Conservation (phyloP, 2,113 vertebrate genomes). For the Barnardius zonarius region DNA sequence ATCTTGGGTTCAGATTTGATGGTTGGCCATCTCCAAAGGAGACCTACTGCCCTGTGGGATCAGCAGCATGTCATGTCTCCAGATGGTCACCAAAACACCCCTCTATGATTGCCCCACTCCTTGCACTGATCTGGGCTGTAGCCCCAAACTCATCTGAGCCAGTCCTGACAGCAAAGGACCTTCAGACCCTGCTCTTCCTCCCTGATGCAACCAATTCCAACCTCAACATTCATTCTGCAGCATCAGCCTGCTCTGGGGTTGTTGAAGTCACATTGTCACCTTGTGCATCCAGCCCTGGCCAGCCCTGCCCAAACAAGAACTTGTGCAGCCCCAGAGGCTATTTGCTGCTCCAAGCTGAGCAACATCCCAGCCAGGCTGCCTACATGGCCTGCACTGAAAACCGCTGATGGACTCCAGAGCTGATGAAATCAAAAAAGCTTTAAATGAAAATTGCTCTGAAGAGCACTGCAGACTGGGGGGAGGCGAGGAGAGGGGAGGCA, state of each 20-base stretch:
- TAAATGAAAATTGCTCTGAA: conserved; percentile 8
- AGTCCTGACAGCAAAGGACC: too few species aligned
- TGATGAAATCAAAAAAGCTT: neutral
- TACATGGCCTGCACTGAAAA: neutral
- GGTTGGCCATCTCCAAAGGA: neutral
- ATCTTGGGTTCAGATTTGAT: neutral
- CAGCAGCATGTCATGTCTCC: neutral
- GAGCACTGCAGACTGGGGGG: neutral
- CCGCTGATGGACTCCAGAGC: neutral
- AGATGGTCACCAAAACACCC: neutral
- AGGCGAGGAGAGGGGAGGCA: neutral
- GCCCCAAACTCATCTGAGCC: neutral
- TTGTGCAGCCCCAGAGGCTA: neutral
- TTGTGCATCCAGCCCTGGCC: neutral
- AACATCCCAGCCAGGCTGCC: neutral
- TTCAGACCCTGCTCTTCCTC: neutral
- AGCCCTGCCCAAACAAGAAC: neutral
- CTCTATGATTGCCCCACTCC: neutral
- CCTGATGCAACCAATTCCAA: accelerated
- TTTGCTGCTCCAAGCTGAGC: neutral
- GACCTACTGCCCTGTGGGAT: neutral
- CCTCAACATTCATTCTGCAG: accelerated
- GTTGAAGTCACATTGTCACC: neutral
- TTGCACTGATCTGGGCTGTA: neutral
- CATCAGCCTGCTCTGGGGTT: neutral